Percentiles rank a stretch among this genome's conserved stretches.
Conservation (phyloP, 2,888 invertebrate species). For the Lasioglossum figueresi region DNA sequence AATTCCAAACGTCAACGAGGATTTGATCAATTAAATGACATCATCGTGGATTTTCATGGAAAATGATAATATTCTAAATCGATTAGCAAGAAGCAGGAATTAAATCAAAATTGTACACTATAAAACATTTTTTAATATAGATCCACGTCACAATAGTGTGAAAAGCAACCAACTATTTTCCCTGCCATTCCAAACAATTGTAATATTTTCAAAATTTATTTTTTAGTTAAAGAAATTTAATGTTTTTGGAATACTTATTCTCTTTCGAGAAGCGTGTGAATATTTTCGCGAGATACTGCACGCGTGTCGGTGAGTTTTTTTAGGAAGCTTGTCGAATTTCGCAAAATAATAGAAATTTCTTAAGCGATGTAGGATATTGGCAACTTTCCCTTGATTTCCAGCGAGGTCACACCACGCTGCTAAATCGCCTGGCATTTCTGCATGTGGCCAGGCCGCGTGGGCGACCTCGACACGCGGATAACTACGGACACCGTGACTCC, state of each 20-base stretch:
- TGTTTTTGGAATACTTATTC: background rate
- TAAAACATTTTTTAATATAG: too few relatives aligned
- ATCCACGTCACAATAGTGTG: too few relatives aligned
- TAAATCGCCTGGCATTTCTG: constrained; percentile 54
- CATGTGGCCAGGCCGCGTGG: constrained; percentile 9
- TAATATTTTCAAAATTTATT: background rate
- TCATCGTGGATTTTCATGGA: too few relatives aligned
- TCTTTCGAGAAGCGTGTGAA: background rate
- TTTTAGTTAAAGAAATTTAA: background rate
- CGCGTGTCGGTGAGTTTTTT: background rate
- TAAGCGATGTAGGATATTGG: background rate
- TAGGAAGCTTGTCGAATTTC: background rate
- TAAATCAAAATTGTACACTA: too few relatives aligned
- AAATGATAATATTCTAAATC: too few relatives aligned
- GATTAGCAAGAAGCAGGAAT: too few relatives aligned
- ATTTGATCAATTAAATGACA: too few relatives aligned
- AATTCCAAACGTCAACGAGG: background rate
- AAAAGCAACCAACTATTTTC: background rate
- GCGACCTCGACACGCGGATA: constrained; percentile 32
- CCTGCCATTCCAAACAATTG: background rate
- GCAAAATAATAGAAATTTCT: background rate
- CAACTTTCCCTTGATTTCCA: constrained; percentile 1
- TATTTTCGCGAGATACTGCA: background rate
- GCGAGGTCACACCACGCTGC: constrained; percentile 4
- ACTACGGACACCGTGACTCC: constrained; percentile 21